phyloP scores from a whole-genome alignment of 2,888 invertebrate genomes.

The Sisyra terminalis region DNA sequence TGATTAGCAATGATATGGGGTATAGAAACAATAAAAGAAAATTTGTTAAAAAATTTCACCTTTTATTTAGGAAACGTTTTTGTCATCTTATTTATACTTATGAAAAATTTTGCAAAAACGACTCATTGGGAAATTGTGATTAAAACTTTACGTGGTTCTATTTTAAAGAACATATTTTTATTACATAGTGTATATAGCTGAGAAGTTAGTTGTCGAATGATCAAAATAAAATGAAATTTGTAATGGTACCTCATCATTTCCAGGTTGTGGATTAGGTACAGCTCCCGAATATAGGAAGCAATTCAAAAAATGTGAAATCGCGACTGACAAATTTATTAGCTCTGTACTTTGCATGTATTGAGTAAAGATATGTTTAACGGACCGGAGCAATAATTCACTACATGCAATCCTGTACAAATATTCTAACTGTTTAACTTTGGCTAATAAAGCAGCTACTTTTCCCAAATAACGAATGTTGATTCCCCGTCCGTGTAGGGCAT shows the following conservation, averaged over 20 bases:
- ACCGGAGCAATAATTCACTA: slow-evolving; percentile 74
- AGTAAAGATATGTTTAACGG: slow-evolving; percentile 89
- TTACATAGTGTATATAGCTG: no score
- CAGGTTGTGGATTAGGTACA: slow-evolving; percentile 47
- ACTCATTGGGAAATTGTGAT: background rate
- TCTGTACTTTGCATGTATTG: slow-evolving; percentile 82
- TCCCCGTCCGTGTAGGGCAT: slow-evolving; percentile 87
- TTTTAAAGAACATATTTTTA: background rate
- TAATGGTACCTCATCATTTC: slow-evolving; percentile 45
- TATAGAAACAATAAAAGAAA: no score
- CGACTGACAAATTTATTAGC: slow-evolving; percentile 76
- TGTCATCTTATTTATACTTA: no score
- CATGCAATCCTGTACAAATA: slow-evolving; percentile 84
- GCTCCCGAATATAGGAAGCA: slow-evolving; percentile 74
- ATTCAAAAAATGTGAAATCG: slow-evolving; percentile 91
- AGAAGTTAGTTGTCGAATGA: no score
- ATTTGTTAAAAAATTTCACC: no score
- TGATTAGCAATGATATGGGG: no score
- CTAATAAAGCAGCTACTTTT: slow-evolving; percentile 66
- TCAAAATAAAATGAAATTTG: no score
- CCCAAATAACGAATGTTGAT: slow-evolving; percentile 96
- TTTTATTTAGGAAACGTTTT: no score
- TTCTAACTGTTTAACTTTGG: slow-evolving; percentile 60
- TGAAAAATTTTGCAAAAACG: no score
- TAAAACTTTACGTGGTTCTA: background rate